Evolutionary conservation across 1,140 invertebrate genomes (phyloP).

Genomic region (Luehdorfia chinensis): DNA sequence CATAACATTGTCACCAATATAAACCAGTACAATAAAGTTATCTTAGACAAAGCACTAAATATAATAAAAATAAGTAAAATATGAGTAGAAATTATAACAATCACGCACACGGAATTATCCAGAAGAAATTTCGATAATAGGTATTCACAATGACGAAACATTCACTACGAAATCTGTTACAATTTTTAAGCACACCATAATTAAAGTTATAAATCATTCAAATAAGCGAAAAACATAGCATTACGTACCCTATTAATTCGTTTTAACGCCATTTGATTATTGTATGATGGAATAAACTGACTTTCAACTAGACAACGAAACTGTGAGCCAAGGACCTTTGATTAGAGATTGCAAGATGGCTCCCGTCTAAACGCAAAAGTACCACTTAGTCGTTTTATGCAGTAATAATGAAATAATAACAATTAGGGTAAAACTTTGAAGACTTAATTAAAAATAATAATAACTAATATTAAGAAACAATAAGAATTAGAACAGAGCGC

Average conservation of each 20-base stretch:
- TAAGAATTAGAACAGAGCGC: constrained; percentile 62
- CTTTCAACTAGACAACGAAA: constrained; percentile 81
- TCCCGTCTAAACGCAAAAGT: constrained; percentile 80
- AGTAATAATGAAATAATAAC: constrained; percentile 58
- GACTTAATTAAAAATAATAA: constrained; percentile 67
- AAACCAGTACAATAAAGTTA: constrained; percentile 51
- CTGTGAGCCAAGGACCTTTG: constrained; percentile 81
- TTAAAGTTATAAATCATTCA: constrained; percentile 48
- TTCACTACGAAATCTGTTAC: constrained; percentile 77
- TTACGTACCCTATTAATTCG: constrained; percentile 96
- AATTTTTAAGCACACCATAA: constrained; percentile 69
- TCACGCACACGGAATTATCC: constrained; percentile 67
- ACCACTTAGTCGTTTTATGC: constrained; percentile 78
- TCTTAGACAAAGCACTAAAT: constrained; percentile 18
- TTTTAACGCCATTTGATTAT: constrained; percentile 93
- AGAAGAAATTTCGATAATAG: constrained; percentile 76
- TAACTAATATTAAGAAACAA: constrained; percentile 73
- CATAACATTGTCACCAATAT: constrained; percentile 66
- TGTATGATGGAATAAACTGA: constrained; percentile 78
- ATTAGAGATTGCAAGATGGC: constrained; percentile 83
- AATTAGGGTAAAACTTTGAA: constrained; percentile 54
- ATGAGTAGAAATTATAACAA: constrained; percentile 35
- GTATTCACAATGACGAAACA: constrained; percentile 78
- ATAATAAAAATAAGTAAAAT: constrained; percentile 17
- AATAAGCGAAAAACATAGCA: constrained; percentile 62